Percentiles rank a stretch among this genome's conserved stretches.
phyloP scores from a whole-genome alignment of 64 coral and sea anemone species.

The Orbicella faveolata region DNA sequence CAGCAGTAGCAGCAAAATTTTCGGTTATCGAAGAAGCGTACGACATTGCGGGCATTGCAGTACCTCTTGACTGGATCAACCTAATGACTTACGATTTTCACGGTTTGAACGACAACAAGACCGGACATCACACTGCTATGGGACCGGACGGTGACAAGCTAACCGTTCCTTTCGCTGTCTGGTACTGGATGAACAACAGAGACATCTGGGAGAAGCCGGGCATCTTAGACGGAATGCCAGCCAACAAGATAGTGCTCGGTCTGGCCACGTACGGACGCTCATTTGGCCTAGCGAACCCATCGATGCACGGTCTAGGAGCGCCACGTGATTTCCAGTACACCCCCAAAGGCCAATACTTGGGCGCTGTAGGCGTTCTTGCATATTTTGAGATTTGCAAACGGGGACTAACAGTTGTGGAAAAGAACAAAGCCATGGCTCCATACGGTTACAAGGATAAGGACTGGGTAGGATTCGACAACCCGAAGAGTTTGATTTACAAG shows the following conservation, averaged over 20 bases:
- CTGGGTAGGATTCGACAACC: slow-evolving; percentile 64
- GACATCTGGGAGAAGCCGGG: slow-evolving; percentile 67
- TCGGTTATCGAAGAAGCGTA: slow-evolving; percentile 60
- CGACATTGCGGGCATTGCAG: slow-evolving; percentile 38
- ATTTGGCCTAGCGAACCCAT: slow-evolving; percentile 37
- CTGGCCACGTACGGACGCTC: slow-evolving; percentile 54
- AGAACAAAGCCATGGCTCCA: slow-evolving; percentile 62
- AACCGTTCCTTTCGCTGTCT: slow-evolving; percentile 54
- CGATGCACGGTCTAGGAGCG: slow-evolving; percentile 2
- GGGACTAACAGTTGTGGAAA: slow-evolving; percentile 34
- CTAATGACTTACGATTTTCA: slow-evolving; percentile 76
- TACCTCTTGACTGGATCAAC: slow-evolving; percentile 70
- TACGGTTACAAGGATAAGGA: slow-evolving; percentile 58
- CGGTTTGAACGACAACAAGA: slow-evolving; percentile 60
- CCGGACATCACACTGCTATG: slow-evolving; percentile 75
- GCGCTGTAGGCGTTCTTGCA: slow-evolving; percentile 56
- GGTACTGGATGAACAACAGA: slow-evolving; percentile 78
- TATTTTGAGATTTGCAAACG: slow-evolving; percentile 72
- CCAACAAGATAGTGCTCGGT: slow-evolving; percentile 64
- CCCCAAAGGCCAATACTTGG: slow-evolving; percentile 53
- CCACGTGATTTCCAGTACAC: slow-evolving; percentile 45
- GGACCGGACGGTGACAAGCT: slow-evolving; percentile 64
- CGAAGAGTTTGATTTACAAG: slow-evolving; percentile 56
- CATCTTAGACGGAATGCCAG: slow-evolving; percentile 66
- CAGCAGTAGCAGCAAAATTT: slow-evolving; percentile 57